These are phyloP conservation scores for Camponotus vicinus DNA, from an alignment of 1,140 invertebrate species.

Conservation along the genomic window DNA sequence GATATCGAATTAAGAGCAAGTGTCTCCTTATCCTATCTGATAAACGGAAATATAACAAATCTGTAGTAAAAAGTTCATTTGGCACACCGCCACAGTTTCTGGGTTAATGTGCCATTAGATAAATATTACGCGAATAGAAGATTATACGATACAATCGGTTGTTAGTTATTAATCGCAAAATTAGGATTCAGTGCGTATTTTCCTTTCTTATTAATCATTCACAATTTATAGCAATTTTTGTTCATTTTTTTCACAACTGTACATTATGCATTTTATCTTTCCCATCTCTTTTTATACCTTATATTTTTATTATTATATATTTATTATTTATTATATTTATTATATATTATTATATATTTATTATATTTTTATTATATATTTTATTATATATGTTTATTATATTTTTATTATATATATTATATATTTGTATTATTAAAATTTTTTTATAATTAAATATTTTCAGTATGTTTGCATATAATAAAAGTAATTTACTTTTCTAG, in stretches of 20 bases:
- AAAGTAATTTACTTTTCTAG: neutral
- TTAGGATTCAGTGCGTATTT: neutral
- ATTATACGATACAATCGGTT: neutral
- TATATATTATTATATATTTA: too few relatives aligned
- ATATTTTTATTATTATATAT: too few relatives aligned
- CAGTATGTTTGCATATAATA: neutral
- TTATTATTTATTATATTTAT: too few relatives aligned
- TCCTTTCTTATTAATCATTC: neutral
- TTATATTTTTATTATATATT: neutral
- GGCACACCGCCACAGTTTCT: constrained; percentile 13
- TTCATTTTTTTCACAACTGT: neutral
- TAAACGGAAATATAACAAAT: constrained; percentile 2
- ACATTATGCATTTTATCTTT: neutral
- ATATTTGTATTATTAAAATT: neutral
- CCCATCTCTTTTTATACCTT: neutral
- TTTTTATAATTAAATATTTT: neutral
- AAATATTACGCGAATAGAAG: constrained; percentile 3
- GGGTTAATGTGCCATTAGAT: constrained; percentile 39
- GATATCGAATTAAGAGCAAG: constrained; percentile 21
- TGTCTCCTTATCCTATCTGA: neutral
- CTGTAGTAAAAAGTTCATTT: constrained; percentile 20
- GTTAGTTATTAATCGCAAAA: constrained; percentile 9
- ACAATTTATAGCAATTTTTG: neutral
- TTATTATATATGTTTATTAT: too few relatives aligned
- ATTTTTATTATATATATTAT: too few relatives aligned